Base-by-base conservation (phyloP, 2,797 vertebrate species). In the Phalloptychus januarius region DNA sequence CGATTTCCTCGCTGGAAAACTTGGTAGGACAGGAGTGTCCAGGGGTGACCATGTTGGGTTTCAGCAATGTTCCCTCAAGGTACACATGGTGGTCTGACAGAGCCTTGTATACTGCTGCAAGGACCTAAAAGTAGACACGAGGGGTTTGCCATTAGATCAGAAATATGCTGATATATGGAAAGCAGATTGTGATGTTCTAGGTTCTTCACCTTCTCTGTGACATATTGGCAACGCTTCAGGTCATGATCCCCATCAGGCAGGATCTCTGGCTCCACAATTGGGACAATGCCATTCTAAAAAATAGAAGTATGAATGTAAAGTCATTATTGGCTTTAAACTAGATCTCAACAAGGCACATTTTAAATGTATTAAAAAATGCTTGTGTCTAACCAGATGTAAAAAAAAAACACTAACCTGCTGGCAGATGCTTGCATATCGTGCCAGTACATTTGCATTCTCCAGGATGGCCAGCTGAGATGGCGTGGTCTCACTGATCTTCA, bases 11-110 rank as follows among this genome's bases (percentile, higher is more conserved):
- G 0, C 91, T 90, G 89, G 83, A 95, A 92, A 95, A 98, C 92
- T 99, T 99, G 89, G 92, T 97, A 83, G 96, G 94, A 93, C 98
- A 99, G 87, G 97, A 95, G 87, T 99, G 98, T 85, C 98, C 98
- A 0, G 98, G 93, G 3, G 98, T 99, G 91, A 99, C 98, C 98
- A 99, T 99, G 94, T 99, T 99, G 90, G 98, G 98, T 83, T 99
- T 99, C 80, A 99, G 96, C 86, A 99, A 93, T 0, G 98, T 99
- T 3, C 98, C 98, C 84, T 99, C 98, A 93, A 99, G 94, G 94
- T 99, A 99, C 74, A 99, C 95, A 0, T 99, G 98, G 91, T 99
- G 98, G 90, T 99, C 98, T 0, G 96, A 99, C 88, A 99, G 96
- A 33, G 98, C 96, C 93, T 99, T 99, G 94, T 99, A 99, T 77